Percentiles rank a stretch among this genome's conserved stretches.
These are phyloP conservation scores for Chloroceryle amazona DNA, from an alignment of 2,797 vertebrate genomes.

Conservation along the genomic window DNA sequence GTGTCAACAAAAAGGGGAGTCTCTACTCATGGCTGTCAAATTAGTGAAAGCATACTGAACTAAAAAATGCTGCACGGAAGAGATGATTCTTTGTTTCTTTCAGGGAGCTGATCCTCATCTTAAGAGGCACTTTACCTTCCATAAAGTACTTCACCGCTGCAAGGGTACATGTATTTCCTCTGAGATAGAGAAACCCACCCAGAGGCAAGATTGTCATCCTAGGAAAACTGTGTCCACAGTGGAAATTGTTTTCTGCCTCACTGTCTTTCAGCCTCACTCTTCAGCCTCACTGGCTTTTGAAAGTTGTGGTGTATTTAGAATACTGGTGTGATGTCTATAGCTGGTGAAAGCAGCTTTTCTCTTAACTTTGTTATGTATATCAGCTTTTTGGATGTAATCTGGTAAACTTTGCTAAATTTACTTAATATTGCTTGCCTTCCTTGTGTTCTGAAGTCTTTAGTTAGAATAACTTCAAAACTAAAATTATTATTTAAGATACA, in stretches of 20 bases:
- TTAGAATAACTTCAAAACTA: neutral
- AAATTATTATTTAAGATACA: neutral
- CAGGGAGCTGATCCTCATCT: neutral
- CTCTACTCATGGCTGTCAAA: neutral
- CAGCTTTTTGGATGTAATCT: neutral
- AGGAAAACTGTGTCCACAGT: neutral
- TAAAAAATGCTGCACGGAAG: neutral
- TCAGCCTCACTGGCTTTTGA: neutral
- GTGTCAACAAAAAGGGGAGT: neutral
- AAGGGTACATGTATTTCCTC: neutral
- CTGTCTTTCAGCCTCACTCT: too few relatives aligned
- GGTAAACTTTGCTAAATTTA: neutral
- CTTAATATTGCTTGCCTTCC: neutral
- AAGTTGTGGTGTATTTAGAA: neutral
- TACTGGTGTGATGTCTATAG: neutral
- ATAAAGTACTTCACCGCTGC: neutral
- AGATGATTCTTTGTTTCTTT: neutral
- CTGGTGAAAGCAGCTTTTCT: neutral
- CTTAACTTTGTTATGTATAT: neutral
- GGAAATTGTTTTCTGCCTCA: neutral
- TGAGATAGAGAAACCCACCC: neutral
- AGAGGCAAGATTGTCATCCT: neutral
- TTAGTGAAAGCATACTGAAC: neutral
- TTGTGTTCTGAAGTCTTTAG: neutral
- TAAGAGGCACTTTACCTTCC: neutral